Percentiles rank a stretch among this genome's conserved stretches.
Conservation (phyloP, 2,797 vertebrate species). For the Chaunax sp. region DNA sequence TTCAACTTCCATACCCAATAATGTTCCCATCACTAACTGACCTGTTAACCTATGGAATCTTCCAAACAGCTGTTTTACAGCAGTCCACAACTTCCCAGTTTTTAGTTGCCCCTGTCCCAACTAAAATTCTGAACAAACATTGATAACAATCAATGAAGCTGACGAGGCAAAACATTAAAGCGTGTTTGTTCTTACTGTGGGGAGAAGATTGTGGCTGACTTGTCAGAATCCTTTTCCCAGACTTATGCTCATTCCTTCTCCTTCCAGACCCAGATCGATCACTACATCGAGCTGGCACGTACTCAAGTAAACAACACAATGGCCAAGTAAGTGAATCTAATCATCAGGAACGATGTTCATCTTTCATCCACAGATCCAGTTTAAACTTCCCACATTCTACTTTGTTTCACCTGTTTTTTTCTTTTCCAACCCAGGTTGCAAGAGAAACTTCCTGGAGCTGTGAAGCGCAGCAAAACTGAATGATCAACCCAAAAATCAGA, state of each 20-base stretch:
- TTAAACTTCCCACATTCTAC: background rate
- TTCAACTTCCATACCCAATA: too few relatives aligned
- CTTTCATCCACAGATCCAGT: background rate
- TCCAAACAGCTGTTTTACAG: too few relatives aligned
- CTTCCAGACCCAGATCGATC: constrained; percentile 91
- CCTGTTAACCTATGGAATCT: too few relatives aligned
- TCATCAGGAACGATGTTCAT: background rate
- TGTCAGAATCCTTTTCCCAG: background rate
- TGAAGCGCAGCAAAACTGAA: constrained; percentile 88
- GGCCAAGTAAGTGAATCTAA: constrained; percentile 86
- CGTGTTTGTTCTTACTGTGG: too few relatives aligned
- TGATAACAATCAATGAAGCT: too few relatives aligned
- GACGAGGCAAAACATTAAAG: too few relatives aligned
- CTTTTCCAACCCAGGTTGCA: constrained; percentile 83
- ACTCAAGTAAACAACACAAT: constrained; percentile 87
- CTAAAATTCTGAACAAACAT: too few relatives aligned
- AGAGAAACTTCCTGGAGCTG: constrained; percentile 90
- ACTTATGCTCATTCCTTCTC: background rate
- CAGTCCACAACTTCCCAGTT: too few relatives aligned
- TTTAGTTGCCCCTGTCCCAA: too few relatives aligned
- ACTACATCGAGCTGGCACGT: constrained; percentile 87
- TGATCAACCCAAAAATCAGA: constrained; percentile 56
- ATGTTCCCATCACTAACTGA: too few relatives aligned
- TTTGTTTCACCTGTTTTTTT: background rate
- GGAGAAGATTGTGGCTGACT: too few relatives aligned